Percentiles rank a stretch among this genome's conserved stretches.
These are phyloP conservation scores for Pissodes strobi DNA, from an alignment of 1,140 invertebrate species.

Conservation along the genomic window DNA sequence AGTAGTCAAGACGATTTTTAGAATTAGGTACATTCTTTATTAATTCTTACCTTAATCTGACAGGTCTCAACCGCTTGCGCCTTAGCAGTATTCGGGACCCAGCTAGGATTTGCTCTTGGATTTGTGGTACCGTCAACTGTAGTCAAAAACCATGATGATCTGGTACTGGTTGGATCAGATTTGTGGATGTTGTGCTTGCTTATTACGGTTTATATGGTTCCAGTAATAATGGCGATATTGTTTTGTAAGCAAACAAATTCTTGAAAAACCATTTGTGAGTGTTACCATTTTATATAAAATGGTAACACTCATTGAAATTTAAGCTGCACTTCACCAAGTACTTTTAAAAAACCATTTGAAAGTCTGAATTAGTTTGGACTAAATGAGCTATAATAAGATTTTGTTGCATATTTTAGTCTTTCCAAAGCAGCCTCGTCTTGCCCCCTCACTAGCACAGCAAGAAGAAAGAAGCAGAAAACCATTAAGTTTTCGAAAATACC, in stretches of 20 bases:
- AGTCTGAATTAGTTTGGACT: too few species aligned
- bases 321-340: too few species aligned
- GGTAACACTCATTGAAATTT: not conserved
- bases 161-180: slow-evolving; percentile 52
- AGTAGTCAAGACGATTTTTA: too few species aligned
- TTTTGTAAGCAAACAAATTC: slow-evolving; percentile 37
- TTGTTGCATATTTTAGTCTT: slow-evolving; percentile 34
- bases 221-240: slow-evolving; percentile 30
- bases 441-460: slow-evolving; percentile 17
- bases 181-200: slow-evolving; percentile 37
- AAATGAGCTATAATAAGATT: too few species aligned
- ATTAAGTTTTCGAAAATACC: slow-evolving; percentile 20
- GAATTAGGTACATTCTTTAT: too few species aligned
- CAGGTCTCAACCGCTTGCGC: slow-evolving; percentile 74
- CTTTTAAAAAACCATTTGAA: too few species aligned
- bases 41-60: too few species aligned
- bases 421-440: slow-evolving; percentile 25
- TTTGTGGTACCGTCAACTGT: slow-evolving; percentile 57
- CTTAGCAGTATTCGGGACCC: slow-evolving; percentile 79
- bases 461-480: slow-evolving; percentile 18
- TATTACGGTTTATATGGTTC: slow-evolving; percentile 28
- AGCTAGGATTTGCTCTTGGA: slow-evolving; percentile 61
- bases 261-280: not conserved
- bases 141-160: slow-evolving; percentile 56
- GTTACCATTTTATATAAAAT: too few species aligned